A percentile compares a stretch with the other conserved stretches of the same genome.
Conservation (phyloP, 2,888 invertebrate genomes). For the Steromphala cineraria region DNA sequence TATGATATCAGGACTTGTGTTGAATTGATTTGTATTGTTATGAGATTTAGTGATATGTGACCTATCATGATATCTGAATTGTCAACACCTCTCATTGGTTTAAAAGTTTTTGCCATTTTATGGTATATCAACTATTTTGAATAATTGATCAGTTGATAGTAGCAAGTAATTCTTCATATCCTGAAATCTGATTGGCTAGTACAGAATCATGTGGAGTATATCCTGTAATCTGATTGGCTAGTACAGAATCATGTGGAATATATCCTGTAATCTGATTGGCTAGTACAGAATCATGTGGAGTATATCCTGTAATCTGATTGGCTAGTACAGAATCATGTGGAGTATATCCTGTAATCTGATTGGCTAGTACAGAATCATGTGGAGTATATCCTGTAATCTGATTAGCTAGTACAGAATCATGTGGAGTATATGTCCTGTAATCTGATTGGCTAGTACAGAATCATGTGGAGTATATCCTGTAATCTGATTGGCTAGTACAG, state of each 20-base stretch:
- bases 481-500: conserved; percentile 45
- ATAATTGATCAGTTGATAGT: too few species aligned
- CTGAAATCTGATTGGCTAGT: too few species aligned
- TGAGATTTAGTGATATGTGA: too few species aligned
- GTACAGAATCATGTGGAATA: conserved; percentile 44
- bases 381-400: not conserved
- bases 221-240: conserved; percentile 8
- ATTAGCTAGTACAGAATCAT: conserved; percentile 45
- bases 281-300: conserved; percentile 45
- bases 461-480: not conserved
- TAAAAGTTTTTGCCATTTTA: too few species aligned
- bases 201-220: not conserved
- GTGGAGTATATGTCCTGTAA: not conserved
- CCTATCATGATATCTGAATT: too few species aligned
- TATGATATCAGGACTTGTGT: too few species aligned
- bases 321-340: conserved; percentile 45
- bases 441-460: conserved; percentile 45
- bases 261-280: not conserved
- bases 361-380: conserved; percentile 45
- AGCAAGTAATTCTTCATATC: too few species aligned
- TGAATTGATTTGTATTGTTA: too few species aligned
- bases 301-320: not conserved
- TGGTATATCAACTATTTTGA: too few species aligned
- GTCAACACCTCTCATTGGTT: too few species aligned
- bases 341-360: not conserved